Base-by-base conservation (phyloP, 2,888 invertebrate species). In the Achlya flavicornis region DNA sequence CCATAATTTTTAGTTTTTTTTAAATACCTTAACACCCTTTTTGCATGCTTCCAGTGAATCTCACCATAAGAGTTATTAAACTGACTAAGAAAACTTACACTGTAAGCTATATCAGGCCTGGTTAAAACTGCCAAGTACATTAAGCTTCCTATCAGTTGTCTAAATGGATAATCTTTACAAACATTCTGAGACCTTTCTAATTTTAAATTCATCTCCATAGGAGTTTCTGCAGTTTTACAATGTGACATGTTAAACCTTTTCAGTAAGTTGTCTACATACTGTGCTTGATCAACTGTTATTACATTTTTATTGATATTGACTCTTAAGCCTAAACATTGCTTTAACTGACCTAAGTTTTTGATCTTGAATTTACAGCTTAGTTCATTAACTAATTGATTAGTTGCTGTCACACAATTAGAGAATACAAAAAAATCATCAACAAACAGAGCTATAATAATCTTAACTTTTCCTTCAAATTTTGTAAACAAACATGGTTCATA, bases 401-500 rank as follows among this genome's bases (percentile, higher is more conserved):
- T 19, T 33, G 12, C 11, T 58, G 12, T 33, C 10, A 8, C 41
- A 11, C 16, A 5, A 35, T 14, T 35, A n/a, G 35, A 35, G 16
- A 58, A 58, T 4, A 58, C 33, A 35, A 58, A n/a, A 10, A 58
- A 16, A 10, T 35, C 57, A 58, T 58, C 57, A 7, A 58, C 57
- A 58, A 12, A 58, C 5, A 58, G 19, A 3, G 57, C 57, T 5
- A 57, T 57, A 3, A 71, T 46, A 2, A 62, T 66, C 66, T 72
- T 78, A 7, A 32, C 8, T 61, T 67, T 60, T 12, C 43, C 61
- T 57, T 46, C 12, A 12, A 35, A 38, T 61, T 77, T 76, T 57
- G 61, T 63, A 71, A 66, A 79, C 11, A 80, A 64, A 70, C 78
- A 80, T 11, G 73, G 77, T 62, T 78, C 77, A 61, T 60, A 65